A percentile compares a stretch with the other conserved stretches of the same genome.
phyloP scores from a whole-genome alignment of 2,113 vertebrate genomes.

The Epinephelus lanceolatus region DNA sequence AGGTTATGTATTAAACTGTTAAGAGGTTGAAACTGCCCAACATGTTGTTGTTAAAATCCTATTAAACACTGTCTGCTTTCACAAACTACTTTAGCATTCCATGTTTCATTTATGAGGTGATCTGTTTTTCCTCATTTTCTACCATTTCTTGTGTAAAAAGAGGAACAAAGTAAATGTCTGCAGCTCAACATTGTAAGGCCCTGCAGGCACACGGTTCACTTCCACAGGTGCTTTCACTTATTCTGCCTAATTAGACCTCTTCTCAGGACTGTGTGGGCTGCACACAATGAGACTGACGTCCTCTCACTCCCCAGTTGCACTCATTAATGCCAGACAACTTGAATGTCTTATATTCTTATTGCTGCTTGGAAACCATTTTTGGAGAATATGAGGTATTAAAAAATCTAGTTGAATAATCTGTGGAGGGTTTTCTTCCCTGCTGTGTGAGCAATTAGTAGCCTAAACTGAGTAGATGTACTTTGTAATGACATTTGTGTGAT shows the following conservation, averaged over 20 bases:
- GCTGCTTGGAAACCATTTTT: neutral
- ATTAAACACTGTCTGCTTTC: slow-evolving; percentile 9
- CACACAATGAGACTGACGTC: neutral
- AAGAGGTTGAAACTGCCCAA: neutral
- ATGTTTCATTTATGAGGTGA: neutral
- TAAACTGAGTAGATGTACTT: neutral
- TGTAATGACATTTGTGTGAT: neutral
- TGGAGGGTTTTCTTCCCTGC: neutral
- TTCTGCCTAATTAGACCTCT: neutral
- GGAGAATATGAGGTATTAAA: neutral
- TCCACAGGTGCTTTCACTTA: neutral
- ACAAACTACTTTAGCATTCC: neutral
- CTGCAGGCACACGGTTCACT: neutral
- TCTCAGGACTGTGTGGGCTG: neutral
- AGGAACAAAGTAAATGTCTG: neutral
- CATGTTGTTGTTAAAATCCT: neutral
- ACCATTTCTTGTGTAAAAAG: neutral
- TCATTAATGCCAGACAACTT: neutral
- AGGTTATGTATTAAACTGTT: neutral
- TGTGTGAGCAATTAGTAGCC: neutral
- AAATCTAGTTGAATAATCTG: neutral
- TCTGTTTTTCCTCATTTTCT: neutral
- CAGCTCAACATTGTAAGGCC: neutral
- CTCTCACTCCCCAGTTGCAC: neutral
- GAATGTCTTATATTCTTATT: neutral